Conservation (phyloP, 2,888 invertebrate genomes). For the Nycteola revayana region DNA sequence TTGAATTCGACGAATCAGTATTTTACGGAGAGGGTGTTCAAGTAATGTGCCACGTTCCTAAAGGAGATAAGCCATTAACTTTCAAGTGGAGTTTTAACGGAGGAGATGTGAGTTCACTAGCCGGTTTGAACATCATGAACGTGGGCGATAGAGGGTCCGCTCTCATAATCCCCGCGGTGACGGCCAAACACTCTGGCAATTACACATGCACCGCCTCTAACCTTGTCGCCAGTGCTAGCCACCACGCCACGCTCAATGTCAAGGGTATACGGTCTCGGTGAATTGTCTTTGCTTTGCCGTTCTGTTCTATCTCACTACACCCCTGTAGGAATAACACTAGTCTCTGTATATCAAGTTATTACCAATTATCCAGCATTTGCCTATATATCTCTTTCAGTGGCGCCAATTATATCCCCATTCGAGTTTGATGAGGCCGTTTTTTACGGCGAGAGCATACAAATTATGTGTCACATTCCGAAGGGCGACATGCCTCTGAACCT, state of each 20-base stretch:
- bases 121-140: constrained; percentile 84
- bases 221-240: constrained; percentile 82
- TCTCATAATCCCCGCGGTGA: constrained; percentile 86
- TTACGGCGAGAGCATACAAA: constrained; percentile 82
- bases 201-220: constrained; percentile 86
- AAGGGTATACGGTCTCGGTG: constrained; percentile 78
- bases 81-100: constrained; percentile 89
- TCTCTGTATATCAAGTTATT: constrained; percentile 13
- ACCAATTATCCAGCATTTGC: constrained; percentile 19
- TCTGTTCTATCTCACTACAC: constrained; percentile 40
- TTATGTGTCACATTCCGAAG: constrained; percentile 82
- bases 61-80: constrained; percentile 87
- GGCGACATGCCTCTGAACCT: constrained; percentile 88
- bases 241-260: constrained; percentile 83
- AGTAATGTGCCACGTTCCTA: constrained; percentile 82
- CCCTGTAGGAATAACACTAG: constrained; percentile 19
- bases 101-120: constrained; percentile 78
- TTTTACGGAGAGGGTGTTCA: constrained; percentile 82
- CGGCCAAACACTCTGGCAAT: constrained; percentile 85
- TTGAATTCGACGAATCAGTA: constrained; percentile 81
- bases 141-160: constrained; percentile 85
- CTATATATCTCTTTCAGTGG: constrained; percentile 72
- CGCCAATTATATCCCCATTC: constrained; percentile 82
- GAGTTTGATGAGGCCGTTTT: constrained; percentile 80
- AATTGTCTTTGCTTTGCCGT: constrained; percentile 56